These are phyloP conservation scores for Eidolon dupreanum DNA, from an alignment of 2,797 vertebrate genomes.

Conservation along the genomic window DNA sequence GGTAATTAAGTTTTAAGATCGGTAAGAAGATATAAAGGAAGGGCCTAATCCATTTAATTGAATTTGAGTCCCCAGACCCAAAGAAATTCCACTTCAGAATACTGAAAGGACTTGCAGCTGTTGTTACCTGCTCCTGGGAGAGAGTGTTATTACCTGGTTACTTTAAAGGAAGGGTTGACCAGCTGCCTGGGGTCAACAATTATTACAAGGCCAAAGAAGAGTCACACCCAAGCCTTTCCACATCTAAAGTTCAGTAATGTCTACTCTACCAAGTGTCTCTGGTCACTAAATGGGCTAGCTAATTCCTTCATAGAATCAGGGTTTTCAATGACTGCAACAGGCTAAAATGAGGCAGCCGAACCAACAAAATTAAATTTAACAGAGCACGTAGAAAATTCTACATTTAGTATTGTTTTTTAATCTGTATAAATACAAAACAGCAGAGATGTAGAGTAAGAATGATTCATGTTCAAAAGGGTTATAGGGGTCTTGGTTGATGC, in stretches of 20 bases:
- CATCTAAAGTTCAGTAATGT: background rate
- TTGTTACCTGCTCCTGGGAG: background rate
- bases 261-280: background rate
- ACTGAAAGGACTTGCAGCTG: background rate
- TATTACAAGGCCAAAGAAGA: background rate
- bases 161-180: background rate
- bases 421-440: background rate
- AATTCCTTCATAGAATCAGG: background rate
- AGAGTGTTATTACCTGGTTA: background rate
- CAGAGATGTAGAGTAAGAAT: background rate
- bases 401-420: background rate
- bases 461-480: background rate
- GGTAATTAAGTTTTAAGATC: constrained; percentile 50
- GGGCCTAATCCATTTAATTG: constrained; percentile 26
- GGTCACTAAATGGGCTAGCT: background rate
- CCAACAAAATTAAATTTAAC: background rate
- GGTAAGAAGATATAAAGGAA: background rate
- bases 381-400: background rate
- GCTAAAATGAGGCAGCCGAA: background rate
- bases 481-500: background rate
- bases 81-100: constrained; percentile 26
- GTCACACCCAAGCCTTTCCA: background rate
- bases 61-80: background rate
- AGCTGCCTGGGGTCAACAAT: background rate
- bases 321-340: background rate